Percentiles rank a stretch among this genome's conserved stretches.
phyloP scores from a whole-genome alignment of 2,113 vertebrate species.

The Callipepla californica region DNA sequence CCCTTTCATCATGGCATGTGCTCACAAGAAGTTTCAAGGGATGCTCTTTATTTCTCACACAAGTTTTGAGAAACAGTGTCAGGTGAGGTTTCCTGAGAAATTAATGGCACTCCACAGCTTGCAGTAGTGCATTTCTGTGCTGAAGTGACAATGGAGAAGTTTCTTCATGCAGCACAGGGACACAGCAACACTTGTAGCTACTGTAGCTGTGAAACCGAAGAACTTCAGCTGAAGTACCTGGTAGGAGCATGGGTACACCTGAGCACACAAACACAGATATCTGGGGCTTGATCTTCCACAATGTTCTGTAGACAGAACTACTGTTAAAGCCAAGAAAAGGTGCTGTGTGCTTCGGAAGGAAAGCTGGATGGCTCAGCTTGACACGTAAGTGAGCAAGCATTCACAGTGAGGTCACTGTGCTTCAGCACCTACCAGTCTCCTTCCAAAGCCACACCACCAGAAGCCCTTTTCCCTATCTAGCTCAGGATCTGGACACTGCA shows the following conservation, averaged over 20 bases:
- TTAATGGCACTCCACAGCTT: neutral
- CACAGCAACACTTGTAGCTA: neutral
- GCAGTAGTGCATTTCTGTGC: neutral
- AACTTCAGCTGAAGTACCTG: neutral
- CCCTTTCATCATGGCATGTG: neutral
- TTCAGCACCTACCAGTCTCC: neutral
- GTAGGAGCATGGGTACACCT: neutral
- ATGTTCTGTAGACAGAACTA: neutral
- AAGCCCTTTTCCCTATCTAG: neutral
- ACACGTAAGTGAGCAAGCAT: neutral
- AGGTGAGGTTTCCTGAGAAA: neutral
- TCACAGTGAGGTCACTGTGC: neutral
- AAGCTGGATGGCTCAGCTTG: rapidly evolving
- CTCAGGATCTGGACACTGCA: rapidly evolving
- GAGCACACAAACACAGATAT: neutral
- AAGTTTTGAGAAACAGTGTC: neutral
- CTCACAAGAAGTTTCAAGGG: neutral
- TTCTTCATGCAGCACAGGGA: neutral
- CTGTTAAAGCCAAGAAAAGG: neutral
- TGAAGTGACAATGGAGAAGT: neutral
- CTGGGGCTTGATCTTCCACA: neutral
- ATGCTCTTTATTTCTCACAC: neutral
- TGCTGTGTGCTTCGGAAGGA: neutral
- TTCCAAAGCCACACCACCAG: neutral
- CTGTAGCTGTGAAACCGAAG: neutral